Evolutionary conservation across 2,113 vertebrate species (phyloP).

Genomic region (Cynopterus brachyotis): DNA sequence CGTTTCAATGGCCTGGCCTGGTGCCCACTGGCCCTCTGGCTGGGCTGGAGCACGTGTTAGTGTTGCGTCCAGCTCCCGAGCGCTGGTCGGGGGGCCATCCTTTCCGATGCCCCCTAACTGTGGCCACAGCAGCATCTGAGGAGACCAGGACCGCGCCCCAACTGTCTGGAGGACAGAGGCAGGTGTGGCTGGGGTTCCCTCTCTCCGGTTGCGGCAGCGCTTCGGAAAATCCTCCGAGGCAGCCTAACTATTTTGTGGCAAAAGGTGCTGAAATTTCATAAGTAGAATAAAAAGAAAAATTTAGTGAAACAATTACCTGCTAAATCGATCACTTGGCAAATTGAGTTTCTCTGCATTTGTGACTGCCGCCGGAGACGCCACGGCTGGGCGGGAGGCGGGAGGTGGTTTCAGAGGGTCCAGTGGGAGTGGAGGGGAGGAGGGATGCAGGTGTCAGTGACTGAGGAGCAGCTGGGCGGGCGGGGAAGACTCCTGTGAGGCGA

Average conservation of each 20-base stretch:
- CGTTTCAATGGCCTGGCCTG: background rate
- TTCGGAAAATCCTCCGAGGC: background rate
- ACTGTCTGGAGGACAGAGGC: background rate
- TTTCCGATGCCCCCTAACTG: fast-evolving
- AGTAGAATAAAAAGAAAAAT: background rate
- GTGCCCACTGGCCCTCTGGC: background rate
- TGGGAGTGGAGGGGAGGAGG: background rate
- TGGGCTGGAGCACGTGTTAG: background rate
- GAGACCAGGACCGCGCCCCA: too few relatives aligned
- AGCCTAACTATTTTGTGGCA: background rate
- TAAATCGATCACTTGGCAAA: background rate
- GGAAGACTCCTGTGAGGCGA: background rate
- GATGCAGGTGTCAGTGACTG: background rate
- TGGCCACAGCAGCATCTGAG: background rate
- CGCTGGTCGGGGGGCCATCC: too few relatives aligned
- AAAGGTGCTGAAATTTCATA: background rate
- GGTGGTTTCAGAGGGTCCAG: background rate
- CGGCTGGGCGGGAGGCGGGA: background rate
- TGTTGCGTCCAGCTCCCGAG: background rate
- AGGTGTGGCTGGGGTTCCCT: fast-evolving
- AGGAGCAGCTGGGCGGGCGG: background rate
- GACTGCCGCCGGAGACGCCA: background rate
- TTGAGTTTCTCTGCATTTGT: background rate
- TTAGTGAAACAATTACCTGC: background rate
- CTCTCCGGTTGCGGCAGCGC: background rate